These are phyloP conservation scores for Polymixis lichenea DNA, from an alignment of 2,888 invertebrate species.

Conservation along the genomic window DNA sequence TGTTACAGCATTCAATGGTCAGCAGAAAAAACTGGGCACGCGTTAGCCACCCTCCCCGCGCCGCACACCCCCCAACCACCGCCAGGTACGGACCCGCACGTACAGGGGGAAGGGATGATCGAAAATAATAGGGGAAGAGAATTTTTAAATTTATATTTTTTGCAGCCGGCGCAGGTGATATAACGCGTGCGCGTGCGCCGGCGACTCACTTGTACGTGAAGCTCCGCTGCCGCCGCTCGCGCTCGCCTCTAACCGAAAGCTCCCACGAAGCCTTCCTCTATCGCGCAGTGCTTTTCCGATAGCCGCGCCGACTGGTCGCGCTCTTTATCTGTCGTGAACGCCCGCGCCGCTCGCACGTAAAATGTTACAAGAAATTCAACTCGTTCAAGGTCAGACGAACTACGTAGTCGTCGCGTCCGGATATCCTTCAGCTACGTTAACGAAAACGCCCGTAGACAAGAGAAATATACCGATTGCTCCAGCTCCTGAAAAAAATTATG, in stretches of 20 bases:
- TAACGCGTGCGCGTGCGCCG: constrained; percentile 89
- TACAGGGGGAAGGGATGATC: constrained; percentile 90
- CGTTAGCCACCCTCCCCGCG: constrained; percentile 79
- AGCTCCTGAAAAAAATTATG: constrained; percentile 90
- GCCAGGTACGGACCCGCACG: constrained; percentile 90
- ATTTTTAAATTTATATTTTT: constrained; percentile 90
- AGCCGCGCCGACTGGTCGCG: constrained; percentile 84
- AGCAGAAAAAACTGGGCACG: constrained; percentile 87
- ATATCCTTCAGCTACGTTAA: constrained; percentile 85
- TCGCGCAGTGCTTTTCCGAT: constrained; percentile 82
- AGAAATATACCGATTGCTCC: constrained; percentile 90
- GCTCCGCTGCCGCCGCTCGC: constrained; percentile 84
- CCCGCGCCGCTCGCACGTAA: constrained; percentile 83
- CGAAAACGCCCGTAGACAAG: constrained; percentile 88
- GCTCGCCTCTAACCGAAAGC: constrained; percentile 73
- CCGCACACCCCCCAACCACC: constrained; percentile 74
- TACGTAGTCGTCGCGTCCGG: constrained; percentile 91
- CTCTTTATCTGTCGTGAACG: constrained; percentile 69
- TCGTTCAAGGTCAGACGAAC: constrained; percentile 90
- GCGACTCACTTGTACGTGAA: constrained; percentile 89
- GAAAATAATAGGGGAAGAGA: constrained; percentile 91
- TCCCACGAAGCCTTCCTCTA: constrained; percentile 78
- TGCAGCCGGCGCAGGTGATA: constrained; percentile 91
- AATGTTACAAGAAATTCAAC: constrained; percentile 90
- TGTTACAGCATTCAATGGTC: constrained; percentile 81